These are phyloP conservation scores for Drosophila murphyi DNA, from an alignment of 1,140 invertebrate genomes.

Conservation along the genomic window DNA sequence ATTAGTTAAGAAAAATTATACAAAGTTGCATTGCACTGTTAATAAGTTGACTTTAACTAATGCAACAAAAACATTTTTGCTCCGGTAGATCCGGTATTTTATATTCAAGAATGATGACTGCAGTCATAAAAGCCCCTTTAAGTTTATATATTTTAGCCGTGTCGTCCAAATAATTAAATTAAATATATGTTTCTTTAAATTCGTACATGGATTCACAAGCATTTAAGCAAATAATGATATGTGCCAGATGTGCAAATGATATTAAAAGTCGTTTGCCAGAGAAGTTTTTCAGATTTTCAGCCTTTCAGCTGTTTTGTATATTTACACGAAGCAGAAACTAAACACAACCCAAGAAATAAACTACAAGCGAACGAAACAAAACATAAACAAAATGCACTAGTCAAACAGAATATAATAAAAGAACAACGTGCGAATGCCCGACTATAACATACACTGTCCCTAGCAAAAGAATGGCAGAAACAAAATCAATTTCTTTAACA, in stretches of 20 bases:
- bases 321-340: constrained; percentile 70
- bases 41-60: too few relatives aligned
- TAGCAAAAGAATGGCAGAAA: too few relatives aligned
- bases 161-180: not conserved
- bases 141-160: not conserved
- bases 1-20: not conserved
- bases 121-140: not conserved
- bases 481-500: not conserved
- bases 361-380: constrained; percentile 32
- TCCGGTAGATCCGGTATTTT: too few relatives aligned
- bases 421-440: not conserved
- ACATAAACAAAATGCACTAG: constrained; percentile 69
- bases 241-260: constrained; percentile 33
- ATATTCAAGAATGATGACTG: too few relatives aligned
- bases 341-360: constrained; percentile 50
- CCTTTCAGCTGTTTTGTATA: constrained; percentile 58
- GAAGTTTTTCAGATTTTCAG: not conserved
- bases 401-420: constrained; percentile 29
- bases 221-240: constrained; percentile 21
- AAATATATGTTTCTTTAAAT: constrained; percentile 5
- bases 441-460: constrained; percentile 23
- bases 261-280: constrained; percentile 21
- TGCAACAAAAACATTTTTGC: too few relatives aligned
- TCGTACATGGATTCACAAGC: constrained; percentile 1
- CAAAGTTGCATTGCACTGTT: too few relatives aligned